These are phyloP conservation scores for Sus cebifrons DNA, from an alignment of 2,797 vertebrate species.

Conservation along the genomic window DNA sequence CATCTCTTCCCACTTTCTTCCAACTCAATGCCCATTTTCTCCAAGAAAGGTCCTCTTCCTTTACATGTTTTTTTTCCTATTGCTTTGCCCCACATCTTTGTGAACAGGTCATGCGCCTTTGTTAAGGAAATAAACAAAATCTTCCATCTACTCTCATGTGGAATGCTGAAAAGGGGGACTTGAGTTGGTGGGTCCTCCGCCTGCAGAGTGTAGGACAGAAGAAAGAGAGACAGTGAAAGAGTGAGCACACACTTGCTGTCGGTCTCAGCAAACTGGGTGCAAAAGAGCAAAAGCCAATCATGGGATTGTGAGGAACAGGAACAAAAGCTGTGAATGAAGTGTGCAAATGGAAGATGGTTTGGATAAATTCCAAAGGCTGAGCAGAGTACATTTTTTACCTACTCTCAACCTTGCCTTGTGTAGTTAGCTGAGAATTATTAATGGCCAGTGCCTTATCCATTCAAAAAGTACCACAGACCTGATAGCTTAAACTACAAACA, in stretches of 20 bases:
- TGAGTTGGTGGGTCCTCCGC: background rate
- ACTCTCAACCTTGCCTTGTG: background rate
- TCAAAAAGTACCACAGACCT: background rate
- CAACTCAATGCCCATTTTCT: background rate
- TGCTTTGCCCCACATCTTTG: background rate
- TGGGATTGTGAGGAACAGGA: background rate
- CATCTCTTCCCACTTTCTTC: background rate
- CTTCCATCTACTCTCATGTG: background rate
- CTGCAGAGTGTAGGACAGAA: background rate
- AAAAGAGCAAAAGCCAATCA: background rate
- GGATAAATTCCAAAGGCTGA: background rate
- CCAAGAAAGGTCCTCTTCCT: constrained; percentile 5
- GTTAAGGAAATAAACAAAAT: constrained; percentile 33
- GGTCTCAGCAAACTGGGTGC: background rate
- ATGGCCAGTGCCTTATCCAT: background rate
- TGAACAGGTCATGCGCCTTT: constrained; percentile 20
- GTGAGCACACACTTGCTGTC: background rate
- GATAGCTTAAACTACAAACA: background rate
- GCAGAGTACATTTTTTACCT: background rate
- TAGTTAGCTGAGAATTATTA: background rate
- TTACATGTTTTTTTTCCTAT: background rate
- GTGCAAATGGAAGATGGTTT: background rate
- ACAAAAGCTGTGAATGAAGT: background rate
- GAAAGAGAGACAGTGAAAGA: background rate
- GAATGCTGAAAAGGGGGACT: background rate